Base-by-base conservation (phyloP, 2,797 vertebrate genomes). In the Acipenser transmontanus region DNA sequence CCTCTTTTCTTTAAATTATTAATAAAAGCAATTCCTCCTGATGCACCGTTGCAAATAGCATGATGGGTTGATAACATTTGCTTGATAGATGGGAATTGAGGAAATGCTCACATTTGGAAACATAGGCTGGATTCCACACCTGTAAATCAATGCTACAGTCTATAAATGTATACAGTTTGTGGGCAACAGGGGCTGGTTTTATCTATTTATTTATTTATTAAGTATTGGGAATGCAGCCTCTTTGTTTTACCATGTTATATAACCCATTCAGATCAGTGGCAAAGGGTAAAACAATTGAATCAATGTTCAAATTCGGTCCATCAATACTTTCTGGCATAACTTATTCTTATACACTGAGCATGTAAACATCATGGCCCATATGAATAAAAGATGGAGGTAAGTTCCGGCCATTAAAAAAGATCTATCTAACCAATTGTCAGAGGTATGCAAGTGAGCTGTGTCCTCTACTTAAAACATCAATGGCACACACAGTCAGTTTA, bases 1-100 rank as follows among this genome's bases (percentile, higher is more conserved):
- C 68, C 66, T 74, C 73, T 61, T 65, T 66, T 63, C 52, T 59
- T 72, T 69, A 71, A 77, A 74, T 71, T 74, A 73, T 70, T 79
- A 72, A 74, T 70, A 62, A 74, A 77, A 73, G 64, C 49, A 66
- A 59, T 65, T 68, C 9, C 5, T 76, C 73, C 71, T 70, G 60
- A 51, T 34, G 61, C 50, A 71, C 59, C 71, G 49, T 70, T 72
- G 69, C 13, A 68, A 74, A 72, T 68, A 62, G 70, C 1, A 67
- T 1, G 63, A 69, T 67, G 9, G 51, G 66, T 64, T 77, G 74
- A 72, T 72, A 76, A 68, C 10, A 60, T 50, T 49, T 10, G 69
- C 49, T 68, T 63, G 74, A 78, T 61, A 72, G 66, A 73, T 67
- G 73, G 47, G 66, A 7, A 63, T 54, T 13, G 57, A 76, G 6